Evolutionary conservation across 2,888 invertebrate species (phyloP), one percentile per base, ranked within the genome.

Genomic region (Polydrusus cervinus): DNA sequence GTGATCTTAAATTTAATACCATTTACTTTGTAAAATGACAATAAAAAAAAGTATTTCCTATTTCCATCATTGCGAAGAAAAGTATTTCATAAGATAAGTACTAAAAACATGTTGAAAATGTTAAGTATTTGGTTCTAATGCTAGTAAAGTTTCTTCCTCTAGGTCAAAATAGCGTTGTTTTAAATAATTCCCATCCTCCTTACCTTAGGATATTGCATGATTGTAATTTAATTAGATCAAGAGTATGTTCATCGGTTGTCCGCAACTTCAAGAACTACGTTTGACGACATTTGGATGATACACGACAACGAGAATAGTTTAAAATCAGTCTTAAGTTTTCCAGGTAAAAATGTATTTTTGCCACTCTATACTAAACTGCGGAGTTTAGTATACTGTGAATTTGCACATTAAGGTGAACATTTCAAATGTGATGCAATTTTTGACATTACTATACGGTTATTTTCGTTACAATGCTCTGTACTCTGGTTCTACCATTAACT

Each of bases 241-340:
- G 81, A 80, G 78, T 83, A 83, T 76, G 78, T 79, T 55, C 80
- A 80, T 77, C 79, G 83, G 78, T 79, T 82, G 81, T 68, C 78
- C 38, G 79, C 77, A 79, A 80, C 83, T 57, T 80, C 84, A 62
- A 82, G 82, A 80, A 65, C 84, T 55, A 85, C 84, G 69, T 81
- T 84, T 77, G 85, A 84, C 74, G 83, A 84, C 80, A 83, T 80
- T 77, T 53, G 78, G 57, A 73, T 81, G 80, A 81, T 77, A 70
- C 74, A 74, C 79, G 81, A 82, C 75, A 81, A 78, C 77, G 79
- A 81, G 47, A 65, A 45, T 10, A 1, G 1, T 66, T 75, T 75
- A 74, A 70, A 70, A 16, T 71, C 74, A 49, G 73, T 71, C 61
- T 6, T 71, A 40, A 40, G 18, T 70, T 76, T 77, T 55, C 76